phyloP scores from a whole-genome alignment of 2,797 vertebrate genomes.

The Chaunax sp. region DNA sequence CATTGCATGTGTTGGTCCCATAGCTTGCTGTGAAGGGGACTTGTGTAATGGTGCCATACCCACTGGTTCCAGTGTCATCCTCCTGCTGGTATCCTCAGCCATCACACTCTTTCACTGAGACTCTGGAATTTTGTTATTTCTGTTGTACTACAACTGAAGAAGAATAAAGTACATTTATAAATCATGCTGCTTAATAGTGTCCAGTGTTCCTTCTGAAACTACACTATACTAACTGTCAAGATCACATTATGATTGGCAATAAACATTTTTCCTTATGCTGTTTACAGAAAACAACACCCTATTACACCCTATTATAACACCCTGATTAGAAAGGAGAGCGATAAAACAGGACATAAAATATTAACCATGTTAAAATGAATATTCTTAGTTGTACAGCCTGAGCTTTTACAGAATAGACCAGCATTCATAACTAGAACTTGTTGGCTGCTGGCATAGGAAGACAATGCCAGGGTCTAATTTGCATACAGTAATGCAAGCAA shows the following conservation, averaged over 20 bases:
- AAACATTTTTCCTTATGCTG: no score
- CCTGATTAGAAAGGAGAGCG: no score
- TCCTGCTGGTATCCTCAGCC: constrained; percentile 48
- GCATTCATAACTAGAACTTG: no score
- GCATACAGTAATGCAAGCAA: no score
- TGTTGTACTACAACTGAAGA: neutral
- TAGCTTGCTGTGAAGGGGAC: constrained; percentile 47
- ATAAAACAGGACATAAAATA: neutral
- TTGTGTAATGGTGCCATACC: constrained; percentile 54
- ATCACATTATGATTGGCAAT: no score
- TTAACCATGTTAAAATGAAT: no score
- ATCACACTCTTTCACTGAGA: constrained; percentile 40
- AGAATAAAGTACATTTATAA: constrained; percentile 5
- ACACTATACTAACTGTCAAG: no score
- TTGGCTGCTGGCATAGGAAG: no score
- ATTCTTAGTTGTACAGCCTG: neutral
- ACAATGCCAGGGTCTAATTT: no score
- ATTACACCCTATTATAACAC: no score
- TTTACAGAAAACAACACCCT: no score
- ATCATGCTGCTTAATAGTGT: neutral
- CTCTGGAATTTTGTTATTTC: constrained; percentile 1
- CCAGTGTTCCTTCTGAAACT: neutral
- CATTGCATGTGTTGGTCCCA: accelerated
- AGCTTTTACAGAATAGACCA: neutral
- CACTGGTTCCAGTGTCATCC: constrained; percentile 19